These are phyloP conservation scores for Prenolepis imparis DNA, from an alignment of 2,888 invertebrate species.

Conservation along the genomic window DNA sequence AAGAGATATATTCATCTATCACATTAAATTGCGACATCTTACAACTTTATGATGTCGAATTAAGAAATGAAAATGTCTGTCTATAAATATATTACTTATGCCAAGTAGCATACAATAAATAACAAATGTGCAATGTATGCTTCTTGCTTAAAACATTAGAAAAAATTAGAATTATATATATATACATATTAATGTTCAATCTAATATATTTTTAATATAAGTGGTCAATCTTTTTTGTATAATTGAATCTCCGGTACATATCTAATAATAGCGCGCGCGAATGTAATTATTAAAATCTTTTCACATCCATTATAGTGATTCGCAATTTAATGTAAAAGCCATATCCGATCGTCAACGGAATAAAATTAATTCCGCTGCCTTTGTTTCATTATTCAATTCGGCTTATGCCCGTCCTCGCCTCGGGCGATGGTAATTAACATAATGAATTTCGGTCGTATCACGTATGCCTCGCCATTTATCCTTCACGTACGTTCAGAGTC, in stretches of 20 bases:
- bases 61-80: background rate
- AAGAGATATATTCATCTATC: background rate
- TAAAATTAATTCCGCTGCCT: constrained; percentile 46
- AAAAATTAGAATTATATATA: background rate
- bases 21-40: background rate
- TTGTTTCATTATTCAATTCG: constrained; percentile 46
- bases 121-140: background rate
- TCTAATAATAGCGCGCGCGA: background rate
- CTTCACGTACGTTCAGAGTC: constrained; percentile 20
- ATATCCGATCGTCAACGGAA: constrained; percentile 6
- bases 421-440: constrained; percentile 54
- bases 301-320: constrained; percentile 2
- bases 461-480: constrained; percentile 58
- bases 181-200: background rate
- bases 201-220: no score
- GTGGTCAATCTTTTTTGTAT: background rate
- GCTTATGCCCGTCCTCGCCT: constrained; percentile 6
- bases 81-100: background rate
- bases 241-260: background rate
- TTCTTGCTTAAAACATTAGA: background rate
- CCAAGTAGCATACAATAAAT: background rate
- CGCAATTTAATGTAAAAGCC: constrained; percentile 11
- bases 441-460: constrained; percentile 62
- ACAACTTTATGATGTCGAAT: background rate
- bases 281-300: constrained; percentile 15